Conservation (phyloP, 2,797 vertebrate species). For the Arrhamphus sclerolepis region DNA sequence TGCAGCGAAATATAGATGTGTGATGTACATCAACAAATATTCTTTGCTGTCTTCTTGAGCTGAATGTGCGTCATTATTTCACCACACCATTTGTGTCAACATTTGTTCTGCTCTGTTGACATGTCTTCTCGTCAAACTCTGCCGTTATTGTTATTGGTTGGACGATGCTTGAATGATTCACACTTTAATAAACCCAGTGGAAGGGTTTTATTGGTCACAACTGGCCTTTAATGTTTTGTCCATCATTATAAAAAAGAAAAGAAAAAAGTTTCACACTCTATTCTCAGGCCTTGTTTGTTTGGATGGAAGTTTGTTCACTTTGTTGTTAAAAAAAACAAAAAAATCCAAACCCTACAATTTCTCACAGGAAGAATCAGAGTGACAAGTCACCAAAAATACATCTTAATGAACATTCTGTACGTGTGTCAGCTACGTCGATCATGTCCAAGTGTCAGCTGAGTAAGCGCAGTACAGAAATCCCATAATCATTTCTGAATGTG, state of each 20-base stretch:
- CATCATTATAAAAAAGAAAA: slow-evolving; percentile 32
- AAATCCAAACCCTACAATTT: slow-evolving; percentile 11
- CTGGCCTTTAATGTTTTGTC: slow-evolving; percentile 40
- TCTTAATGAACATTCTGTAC: slow-evolving; percentile 36
- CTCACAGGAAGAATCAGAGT: slow-evolving; percentile 31
- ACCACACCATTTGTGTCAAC: slow-evolving; percentile 25
- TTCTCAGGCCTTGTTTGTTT: slow-evolving; percentile 11
- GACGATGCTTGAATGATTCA: not conserved
- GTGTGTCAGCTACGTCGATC: slow-evolving; percentile 48
- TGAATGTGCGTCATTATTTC: slow-evolving; percentile 26
- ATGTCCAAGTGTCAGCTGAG: slow-evolving; percentile 56
- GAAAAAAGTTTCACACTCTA: slow-evolving; percentile 23
- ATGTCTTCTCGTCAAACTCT: slow-evolving; percentile 36
- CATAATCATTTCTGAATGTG: slow-evolving; percentile 69
- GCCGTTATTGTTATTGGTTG: slow-evolving; percentile 42
- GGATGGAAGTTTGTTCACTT: slow-evolving; percentile 1
- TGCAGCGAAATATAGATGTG: not conserved
- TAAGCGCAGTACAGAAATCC: slow-evolving; percentile 65
- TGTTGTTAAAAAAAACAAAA: slow-evolving; percentile 35
- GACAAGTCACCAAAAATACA: slow-evolving; percentile 29
- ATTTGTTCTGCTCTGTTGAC: slow-evolving; percentile 30
- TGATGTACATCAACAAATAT: slow-evolving; percentile 8
- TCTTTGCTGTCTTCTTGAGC: not conserved
- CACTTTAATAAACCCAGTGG: slow-evolving; percentile 37
- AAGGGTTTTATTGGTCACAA: slow-evolving; percentile 47